Percentiles rank a stretch among this genome's conserved stretches.
phyloP scores from a whole-genome alignment of 2,113 vertebrate species.

The Myiagra hebetior region DNA sequence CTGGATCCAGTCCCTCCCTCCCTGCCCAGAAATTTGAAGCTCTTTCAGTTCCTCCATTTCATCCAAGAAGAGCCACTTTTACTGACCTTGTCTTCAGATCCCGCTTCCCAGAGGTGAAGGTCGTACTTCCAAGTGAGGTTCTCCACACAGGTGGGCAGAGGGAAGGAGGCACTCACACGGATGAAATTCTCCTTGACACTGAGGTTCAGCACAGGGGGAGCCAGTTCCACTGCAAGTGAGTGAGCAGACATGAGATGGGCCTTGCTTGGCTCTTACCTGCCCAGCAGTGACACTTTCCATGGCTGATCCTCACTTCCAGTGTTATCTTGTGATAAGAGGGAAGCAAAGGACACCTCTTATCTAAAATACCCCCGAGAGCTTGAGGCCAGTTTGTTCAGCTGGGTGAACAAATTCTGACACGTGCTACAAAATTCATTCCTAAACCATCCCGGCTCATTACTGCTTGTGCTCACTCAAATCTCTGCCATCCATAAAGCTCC shows the following conservation, averaged over 20 bases:
- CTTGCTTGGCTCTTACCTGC: neutral
- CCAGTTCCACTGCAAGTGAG: slow-evolving; percentile 29
- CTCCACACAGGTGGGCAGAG: slow-evolving; percentile 35
- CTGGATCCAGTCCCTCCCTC: neutral
- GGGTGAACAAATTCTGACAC: neutral
- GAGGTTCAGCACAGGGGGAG: slow-evolving; percentile 12
- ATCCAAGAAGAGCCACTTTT: neutral
- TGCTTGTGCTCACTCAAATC: neutral
- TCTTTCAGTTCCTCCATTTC: neutral
- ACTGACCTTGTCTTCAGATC: slow-evolving; percentile 38
- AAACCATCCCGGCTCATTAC: fast-evolving
- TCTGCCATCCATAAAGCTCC: neutral
- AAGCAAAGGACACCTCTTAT: neutral
- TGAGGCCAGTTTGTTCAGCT: neutral
- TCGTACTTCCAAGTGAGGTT: slow-evolving; percentile 21
- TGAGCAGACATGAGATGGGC: neutral
- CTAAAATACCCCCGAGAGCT: neutral
- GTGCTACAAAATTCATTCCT: neutral
- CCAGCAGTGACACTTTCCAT: neutral
- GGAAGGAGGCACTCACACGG: neutral
- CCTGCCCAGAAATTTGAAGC: neutral
- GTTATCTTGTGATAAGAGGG: neutral
- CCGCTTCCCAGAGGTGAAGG: slow-evolving; percentile 36
- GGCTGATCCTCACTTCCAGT: neutral
- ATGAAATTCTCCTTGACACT: neutral